Base-by-base conservation (phyloP, 2,113 vertebrate genomes). In the Solea senegalensis region DNA sequence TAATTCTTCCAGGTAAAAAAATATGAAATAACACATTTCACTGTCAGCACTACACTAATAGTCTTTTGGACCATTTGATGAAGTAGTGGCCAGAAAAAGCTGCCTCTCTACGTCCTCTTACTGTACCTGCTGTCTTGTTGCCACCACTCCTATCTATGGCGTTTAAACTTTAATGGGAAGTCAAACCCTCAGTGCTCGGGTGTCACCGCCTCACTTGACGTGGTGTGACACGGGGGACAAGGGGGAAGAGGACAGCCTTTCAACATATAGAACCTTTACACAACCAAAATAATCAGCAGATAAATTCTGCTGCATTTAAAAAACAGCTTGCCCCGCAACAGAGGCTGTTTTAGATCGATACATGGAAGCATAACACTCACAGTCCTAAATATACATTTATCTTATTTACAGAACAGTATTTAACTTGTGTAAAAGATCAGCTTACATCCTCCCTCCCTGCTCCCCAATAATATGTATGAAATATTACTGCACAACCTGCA, bases 131-230 rank as follows among this genome's bases (percentile, higher is more conserved):
- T 9, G 67, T 26, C 34, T 50, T 5, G 39, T 14, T 11, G 34
- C 58, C 57, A 1, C 73, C 34, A 1, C 54, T 79, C 57, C 61
- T 67, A 11, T 59, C 66, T 43, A 3, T 65, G 73, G 67, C 62
- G 57, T 65, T 90, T 82, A 89, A 90, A 89, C 55, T 89, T 90
- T 91, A 88, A 90, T 88, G 80, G 58, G 73, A 81, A 85, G 81
- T 73, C 79, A 85, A 86, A 74, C 67, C 81, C 78, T 55, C 54
- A 0, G 49, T 13, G 81, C 86, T 90, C 86, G 27, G 74, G 82
- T 91, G 85, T 90, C 88, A 0, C 59, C 34, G 68, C 0, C 45
- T 48, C 45, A 48, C 45, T 48, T 53, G 16, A 59, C 21, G 13
- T 1, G 59, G 77, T 74, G 80, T 77, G 73, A 84, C 78, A 46